Evolutionary conservation across 37 sponge, comb jelly and placozoan genomes (phyloP).

Genomic region (Bolinopsis microptera): DNA sequence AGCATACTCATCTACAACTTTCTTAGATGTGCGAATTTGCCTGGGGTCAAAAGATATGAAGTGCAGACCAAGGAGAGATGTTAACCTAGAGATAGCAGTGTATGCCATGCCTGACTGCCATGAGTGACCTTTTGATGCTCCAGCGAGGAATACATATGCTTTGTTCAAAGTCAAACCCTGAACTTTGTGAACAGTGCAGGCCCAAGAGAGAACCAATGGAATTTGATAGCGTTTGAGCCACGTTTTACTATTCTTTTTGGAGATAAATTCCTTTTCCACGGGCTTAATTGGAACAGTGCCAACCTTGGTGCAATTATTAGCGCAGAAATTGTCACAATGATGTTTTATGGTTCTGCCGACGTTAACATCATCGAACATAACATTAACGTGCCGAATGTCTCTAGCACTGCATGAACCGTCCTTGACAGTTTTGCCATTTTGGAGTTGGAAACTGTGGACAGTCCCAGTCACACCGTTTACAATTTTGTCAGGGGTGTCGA

Average conservation of each 20-base stretch:
- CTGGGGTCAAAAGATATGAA: not conserved
- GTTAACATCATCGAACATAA: not conserved
- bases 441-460: not conserved
- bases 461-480: not conserved
- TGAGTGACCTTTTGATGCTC: not conserved
- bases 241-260: not conserved
- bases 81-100: not conserved
- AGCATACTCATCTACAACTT: not conserved
- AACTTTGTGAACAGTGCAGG: not conserved
- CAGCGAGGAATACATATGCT: not conserved
- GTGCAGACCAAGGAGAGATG: not conserved
- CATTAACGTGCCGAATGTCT: not conserved
- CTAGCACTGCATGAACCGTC: not conserved
- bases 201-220: slow-evolving; percentile 4
- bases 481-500: not conserved
- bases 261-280: not conserved
- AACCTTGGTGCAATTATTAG: not conserved
- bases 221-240: not conserved
- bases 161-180: not conserved
- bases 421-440: not conserved
- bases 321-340: not conserved
- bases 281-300: not conserved
- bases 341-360: not conserved
- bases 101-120: slow-evolving; percentile 12
- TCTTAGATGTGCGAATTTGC: not conserved